These are phyloP conservation scores for Rhinoderma darwinii DNA, from an alignment of 2,113 vertebrate genomes.

Conservation along the genomic window DNA sequence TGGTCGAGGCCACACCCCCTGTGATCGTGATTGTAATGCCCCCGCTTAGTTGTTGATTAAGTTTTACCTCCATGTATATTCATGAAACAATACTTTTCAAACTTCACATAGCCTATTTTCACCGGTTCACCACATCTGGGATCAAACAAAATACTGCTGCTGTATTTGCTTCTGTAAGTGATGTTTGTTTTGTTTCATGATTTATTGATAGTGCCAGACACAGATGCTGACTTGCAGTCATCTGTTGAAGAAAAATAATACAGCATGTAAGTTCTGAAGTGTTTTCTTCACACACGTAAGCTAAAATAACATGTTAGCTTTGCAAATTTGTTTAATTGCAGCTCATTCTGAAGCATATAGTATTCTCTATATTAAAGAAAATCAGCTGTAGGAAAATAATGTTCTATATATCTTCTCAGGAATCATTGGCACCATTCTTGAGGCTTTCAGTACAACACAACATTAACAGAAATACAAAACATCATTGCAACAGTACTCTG, in stretches of 20 bases:
- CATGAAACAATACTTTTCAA: constrained; percentile 20
- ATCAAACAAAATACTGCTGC: constrained; percentile 43
- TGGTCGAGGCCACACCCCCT: no score
- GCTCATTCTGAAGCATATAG: background rate
- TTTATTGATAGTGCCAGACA: constrained; percentile 50
- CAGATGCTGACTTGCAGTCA: constrained; percentile 49
- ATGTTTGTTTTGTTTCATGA: constrained; percentile 50
- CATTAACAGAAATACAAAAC: constrained; percentile 2
- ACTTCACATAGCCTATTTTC: constrained; percentile 19
- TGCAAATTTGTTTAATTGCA: constrained; percentile 18
- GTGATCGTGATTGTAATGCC: no score
- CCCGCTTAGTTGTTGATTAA: no score
- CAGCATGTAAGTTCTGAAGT: constrained; percentile 16
- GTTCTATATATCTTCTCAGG: background rate
- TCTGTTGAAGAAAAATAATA: constrained; percentile 41
- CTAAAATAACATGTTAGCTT: constrained; percentile 27
- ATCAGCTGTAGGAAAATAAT: constrained; percentile 25
- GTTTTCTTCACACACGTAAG: constrained; percentile 24
- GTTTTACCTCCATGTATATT: constrained; percentile 1
- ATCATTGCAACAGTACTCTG: no score
- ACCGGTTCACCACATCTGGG: constrained; percentile 31
- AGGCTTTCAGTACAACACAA: background rate
- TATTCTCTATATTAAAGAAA: background rate
- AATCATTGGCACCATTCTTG: background rate
- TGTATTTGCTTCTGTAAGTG: constrained; percentile 51